These are phyloP conservation scores for Chalcis sispes DNA, from an alignment of 2,888 invertebrate species.

Conservation along the genomic window DNA sequence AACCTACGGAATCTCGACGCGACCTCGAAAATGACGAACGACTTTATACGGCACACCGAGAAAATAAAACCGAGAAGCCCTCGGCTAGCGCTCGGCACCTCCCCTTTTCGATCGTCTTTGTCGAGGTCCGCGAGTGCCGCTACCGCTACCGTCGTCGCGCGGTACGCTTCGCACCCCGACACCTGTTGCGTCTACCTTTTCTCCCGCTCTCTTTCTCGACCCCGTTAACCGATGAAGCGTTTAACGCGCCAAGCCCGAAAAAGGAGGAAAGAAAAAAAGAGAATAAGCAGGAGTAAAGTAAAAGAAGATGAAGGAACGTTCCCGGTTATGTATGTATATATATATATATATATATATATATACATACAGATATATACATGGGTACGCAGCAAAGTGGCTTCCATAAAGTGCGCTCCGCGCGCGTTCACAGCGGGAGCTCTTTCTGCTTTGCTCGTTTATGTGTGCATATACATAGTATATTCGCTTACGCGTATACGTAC, in stretches of 20 bases:
- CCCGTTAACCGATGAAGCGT: conserved; percentile 35
- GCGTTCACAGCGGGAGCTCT: no score
- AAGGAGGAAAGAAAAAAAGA: neutral
- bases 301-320: neutral
- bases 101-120: neutral
- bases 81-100: neutral
- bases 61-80: neutral
- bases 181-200: conserved; percentile 17
- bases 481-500: no score
- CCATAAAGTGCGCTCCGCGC: no score
- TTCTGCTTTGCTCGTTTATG: no score
- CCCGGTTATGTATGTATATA: no score
- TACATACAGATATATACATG: no score
- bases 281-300: neutral
- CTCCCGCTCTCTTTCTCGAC: conserved; percentile 7
- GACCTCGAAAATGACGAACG: conserved; percentile 26
- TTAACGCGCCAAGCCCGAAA: conserved; percentile 11
- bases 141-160: neutral
- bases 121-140: no score
- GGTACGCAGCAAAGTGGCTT: neutral
- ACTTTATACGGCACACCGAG: neutral
- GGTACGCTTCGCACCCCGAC: neutral
- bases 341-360: no score
- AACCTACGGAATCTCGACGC: neutral
- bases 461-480: no score